phyloP scores from a whole-genome alignment of 1,140 invertebrate species.

The Drosophila sp. region DNA sequence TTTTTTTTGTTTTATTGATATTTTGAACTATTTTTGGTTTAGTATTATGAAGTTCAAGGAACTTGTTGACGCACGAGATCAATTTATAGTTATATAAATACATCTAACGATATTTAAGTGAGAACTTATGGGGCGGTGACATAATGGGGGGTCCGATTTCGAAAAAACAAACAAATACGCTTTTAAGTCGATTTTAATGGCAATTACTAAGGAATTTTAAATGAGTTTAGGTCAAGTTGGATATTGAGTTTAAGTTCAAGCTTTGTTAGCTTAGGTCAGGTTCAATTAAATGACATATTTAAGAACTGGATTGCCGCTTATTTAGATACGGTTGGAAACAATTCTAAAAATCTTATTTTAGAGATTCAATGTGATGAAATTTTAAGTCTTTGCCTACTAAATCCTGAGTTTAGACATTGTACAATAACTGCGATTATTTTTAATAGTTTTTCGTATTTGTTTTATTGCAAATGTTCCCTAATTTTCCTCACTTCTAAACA shows the following conservation, averaged over 20 bases:
- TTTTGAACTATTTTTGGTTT: conserved; percentile 14
- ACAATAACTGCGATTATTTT: too few species aligned
- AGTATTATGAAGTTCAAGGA: conserved; percentile 70
- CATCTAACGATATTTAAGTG: conserved; percentile 1
- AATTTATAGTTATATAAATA: conserved; percentile 16
- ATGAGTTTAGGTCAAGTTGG: conserved; percentile 2
- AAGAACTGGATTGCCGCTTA: not conserved
- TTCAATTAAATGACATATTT: not conserved
- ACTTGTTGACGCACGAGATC: conserved; percentile 48
- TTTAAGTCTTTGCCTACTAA: too few species aligned
- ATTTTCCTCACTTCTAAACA: too few species aligned
- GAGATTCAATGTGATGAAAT: too few species aligned
- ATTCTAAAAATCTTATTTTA: too few species aligned
- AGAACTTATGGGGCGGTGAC: conserved; percentile 6
- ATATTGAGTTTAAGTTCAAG: not conserved
- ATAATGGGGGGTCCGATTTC: conserved; percentile 13
- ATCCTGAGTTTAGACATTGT: too few species aligned
- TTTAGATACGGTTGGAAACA: too few species aligned
- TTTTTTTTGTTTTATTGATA: conserved; percentile 24
- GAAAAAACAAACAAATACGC: not conserved
- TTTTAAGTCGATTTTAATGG: conserved; percentile 7
- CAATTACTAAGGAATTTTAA: not conserved
- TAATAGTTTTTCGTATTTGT: too few species aligned
- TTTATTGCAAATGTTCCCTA: too few species aligned
- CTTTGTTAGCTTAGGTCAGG: not conserved